Evolutionary conservation across 2,797 vertebrate genomes (phyloP), one percentile per base, ranked within the genome.

Genomic region (Chelon auratus): DNA sequence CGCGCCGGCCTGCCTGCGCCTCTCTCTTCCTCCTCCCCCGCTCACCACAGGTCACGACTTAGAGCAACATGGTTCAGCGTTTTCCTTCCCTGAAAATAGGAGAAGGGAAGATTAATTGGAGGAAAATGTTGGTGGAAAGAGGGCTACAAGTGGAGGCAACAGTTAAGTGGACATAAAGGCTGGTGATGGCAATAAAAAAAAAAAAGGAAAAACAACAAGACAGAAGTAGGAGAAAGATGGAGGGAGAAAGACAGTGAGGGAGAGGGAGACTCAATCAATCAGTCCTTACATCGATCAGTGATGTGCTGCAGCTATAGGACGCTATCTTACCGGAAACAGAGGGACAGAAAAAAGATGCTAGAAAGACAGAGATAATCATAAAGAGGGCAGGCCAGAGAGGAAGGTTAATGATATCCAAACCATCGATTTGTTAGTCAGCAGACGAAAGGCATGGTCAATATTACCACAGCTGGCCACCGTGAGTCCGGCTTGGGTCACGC

Each of bases 61-160:
- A 92, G 68, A 91, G 82, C 83, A 87, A 87, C 93, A 93, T 93
- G 91, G 79, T 85, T 87, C 53, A 47, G 78, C 40, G 75, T 80
- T 81, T 77, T 83, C 59, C 81, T 79, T 56, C 83, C 88, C 88
- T 91, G 81, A 51, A 77, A 72, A 72, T 14, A 47, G 17, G 37
- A 62, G 30, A 18, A 18, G 22, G 7, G 26, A 36, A 56, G 36
- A 73, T 37, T 70, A 45, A 78, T 74, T 72, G 36, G 47, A 71
- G 54, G 61, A 73, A 66, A 70, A 54, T 2, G 3, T 59, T 24
- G 40, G 26, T 45, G 53, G 62, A 71, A 65, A 55, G 48, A 64
- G 18, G 18, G 3, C 73, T 6, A 56, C 8, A 5, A 72, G 48
- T 57, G 18, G 14, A 80, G 69, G 36, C 61, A 75, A 58, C 8